Conservation (phyloP, 2,113 vertebrate genomes). For the Steatornis caripensis region DNA sequence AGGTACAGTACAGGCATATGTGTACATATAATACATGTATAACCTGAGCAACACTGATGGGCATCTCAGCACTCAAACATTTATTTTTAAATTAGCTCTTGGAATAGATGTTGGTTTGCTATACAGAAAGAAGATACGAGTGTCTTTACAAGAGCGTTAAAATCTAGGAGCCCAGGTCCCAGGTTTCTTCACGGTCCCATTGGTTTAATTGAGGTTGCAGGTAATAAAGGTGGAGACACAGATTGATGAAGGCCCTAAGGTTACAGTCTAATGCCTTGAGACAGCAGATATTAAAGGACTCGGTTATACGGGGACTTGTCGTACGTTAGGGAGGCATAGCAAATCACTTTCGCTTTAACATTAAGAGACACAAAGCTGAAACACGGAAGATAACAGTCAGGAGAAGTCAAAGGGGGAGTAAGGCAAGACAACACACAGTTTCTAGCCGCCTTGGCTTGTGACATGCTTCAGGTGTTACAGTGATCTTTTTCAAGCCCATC, state of each 20-base stretch:
- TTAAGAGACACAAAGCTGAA: neutral
- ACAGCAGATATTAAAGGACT: neutral
- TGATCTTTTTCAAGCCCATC: neutral
- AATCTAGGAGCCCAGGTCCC: neutral
- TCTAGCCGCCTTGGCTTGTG: neutral
- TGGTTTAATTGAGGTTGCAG: neutral
- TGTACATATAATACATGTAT: neutral
- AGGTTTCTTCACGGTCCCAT: neutral
- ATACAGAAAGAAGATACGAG: neutral
- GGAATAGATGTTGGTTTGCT: neutral
- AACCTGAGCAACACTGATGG: neutral
- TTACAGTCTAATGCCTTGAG: neutral
- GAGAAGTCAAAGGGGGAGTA: neutral
- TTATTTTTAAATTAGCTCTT: neutral
- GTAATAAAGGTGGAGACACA: neutral
- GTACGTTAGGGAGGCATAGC: neutral
- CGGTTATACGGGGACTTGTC: neutral
- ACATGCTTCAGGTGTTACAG: neutral
- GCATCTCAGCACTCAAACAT: neutral
- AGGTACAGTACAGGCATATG: neutral
- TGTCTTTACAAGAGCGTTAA: neutral
- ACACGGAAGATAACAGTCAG: neutral
- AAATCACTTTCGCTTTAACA: neutral
- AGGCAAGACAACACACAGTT: neutral
- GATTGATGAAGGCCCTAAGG: conserved; percentile 14